phyloP scores from a whole-genome alignment of 2,797 vertebrate genomes.

The Crenuchus spilurus region DNA sequence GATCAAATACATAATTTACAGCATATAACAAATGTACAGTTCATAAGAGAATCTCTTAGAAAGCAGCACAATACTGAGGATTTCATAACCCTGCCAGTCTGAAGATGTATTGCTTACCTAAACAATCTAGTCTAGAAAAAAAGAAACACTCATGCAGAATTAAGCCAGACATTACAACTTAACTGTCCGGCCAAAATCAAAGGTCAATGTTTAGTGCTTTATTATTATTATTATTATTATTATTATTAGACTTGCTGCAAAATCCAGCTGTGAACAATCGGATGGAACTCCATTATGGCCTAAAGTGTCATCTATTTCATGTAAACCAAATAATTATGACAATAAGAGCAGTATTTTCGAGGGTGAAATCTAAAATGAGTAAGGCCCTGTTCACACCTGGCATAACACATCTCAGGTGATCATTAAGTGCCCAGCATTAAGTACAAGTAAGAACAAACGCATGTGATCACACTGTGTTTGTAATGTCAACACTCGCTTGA shows the following conservation, averaged over 20 bases:
- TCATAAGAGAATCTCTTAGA: neutral
- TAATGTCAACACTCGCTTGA: too few relatives aligned
- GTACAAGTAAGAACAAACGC: too few relatives aligned
- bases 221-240: neutral
- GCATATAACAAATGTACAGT: slow-evolving; percentile 14
- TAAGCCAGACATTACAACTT: neutral
- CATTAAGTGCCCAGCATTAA: too few relatives aligned
- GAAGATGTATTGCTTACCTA: slow-evolving; percentile 36
- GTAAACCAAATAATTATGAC: neutral
- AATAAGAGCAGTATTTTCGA: neutral
- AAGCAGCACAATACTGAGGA: slow-evolving; percentile 20
- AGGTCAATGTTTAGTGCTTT: neutral
- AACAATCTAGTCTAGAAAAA: slow-evolving; percentile 17
- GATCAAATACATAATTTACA: slow-evolving; percentile 30
- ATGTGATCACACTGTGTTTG: too few relatives aligned
- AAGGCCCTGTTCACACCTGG: slow-evolving; percentile 2
- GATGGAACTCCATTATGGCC: neutral
- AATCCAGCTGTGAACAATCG: neutral
- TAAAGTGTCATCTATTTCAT: neutral
- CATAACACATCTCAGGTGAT: too few relatives aligned
- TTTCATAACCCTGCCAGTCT: slow-evolving; percentile 29
- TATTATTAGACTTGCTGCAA: neutral
- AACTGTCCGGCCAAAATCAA: neutral
- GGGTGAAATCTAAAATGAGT: slow-evolving; percentile 21
- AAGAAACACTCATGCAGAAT: slow-evolving; percentile 29